Evolutionary conservation across 1,140 invertebrate genomes (phyloP), one percentile per base, ranked within the genome.

Genomic region (Philopotamus ludificatus): DNA sequence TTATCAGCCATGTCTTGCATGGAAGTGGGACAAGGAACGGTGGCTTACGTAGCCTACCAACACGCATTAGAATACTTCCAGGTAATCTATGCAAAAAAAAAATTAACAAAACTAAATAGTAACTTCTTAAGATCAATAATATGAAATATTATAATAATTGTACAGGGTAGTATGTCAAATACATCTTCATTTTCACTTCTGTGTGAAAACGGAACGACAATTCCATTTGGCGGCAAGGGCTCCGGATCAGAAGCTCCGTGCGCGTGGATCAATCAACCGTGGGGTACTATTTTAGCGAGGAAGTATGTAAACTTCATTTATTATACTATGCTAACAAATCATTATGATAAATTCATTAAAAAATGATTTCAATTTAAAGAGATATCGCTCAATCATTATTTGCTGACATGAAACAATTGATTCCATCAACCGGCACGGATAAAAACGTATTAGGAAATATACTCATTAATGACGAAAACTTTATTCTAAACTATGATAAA

Each of bases 1-100:
- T 77, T 83, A 51, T 87, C 87, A 16, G 86, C 88, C 0, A 76
- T 90, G 51, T 77, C 85, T 25, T 91, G 89, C 75, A 68, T 91
- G 42, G 74, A 74, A n/a, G 75, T 77, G 2, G 72, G 70, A 41
- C 76, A 74, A 20, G 84, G 82, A 2, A 81, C 84, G 23, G 83
- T 90, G 0, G 87, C 88, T 0, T 90, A 88, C 70, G 82, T 85
- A 0, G 84, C 86, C 0, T 78, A 82, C 71, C 72, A 74, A 12
- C 80, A 84, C 21, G 81, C 82, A 1, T 67, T 73, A 8, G 73
- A 83, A 49, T 84, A 76, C 71, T 83, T 85, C 50, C 74, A 60
- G 45, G 82, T 84, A 67, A 77, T 77, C 22, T 45, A 15, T 9
- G 44, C 21, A 68, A 51, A 42, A 39, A 66, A 28, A 41, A 65